phyloP scores from a whole-genome alignment of 2,888 invertebrate species.

The Drosophila picticornis region DNA sequence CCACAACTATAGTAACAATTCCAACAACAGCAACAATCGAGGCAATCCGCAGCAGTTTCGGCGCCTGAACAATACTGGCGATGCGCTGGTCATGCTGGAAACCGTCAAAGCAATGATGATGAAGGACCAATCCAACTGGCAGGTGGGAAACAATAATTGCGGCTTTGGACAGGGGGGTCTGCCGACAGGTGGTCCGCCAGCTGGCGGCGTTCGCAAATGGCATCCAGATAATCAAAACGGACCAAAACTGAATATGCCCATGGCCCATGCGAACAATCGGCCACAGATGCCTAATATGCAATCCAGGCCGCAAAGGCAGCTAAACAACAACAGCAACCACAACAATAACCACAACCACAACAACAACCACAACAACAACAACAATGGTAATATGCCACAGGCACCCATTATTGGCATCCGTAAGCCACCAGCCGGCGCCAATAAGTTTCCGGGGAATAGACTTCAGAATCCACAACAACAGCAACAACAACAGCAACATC shows the following conservation, averaged over 20 bases:
- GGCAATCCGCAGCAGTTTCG: constrained; percentile 30
- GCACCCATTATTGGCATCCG: constrained; percentile 11
- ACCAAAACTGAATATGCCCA: not conserved
- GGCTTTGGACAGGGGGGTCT: constrained; percentile 15
- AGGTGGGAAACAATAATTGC: constrained; percentile 41
- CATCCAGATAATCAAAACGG: not conserved
- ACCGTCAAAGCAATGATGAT: constrained; percentile 40
- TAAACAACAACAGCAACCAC: not conserved
- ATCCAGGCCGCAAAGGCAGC: constrained; percentile 12
- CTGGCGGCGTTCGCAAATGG: constrained; percentile 21
- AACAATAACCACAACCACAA: constrained; percentile 4
- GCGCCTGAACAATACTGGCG: constrained; percentile 18
- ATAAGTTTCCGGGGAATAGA: constrained; percentile 20
- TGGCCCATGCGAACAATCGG: constrained; percentile 18
- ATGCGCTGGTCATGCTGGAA: constrained; percentile 26
- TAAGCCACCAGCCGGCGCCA: constrained; percentile 8
- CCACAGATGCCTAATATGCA: constrained; percentile 5
- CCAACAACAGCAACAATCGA: constrained; percentile 18
- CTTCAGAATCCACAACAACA: constrained; percentile 23
- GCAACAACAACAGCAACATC: constrained; percentile 19
- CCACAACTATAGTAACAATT: constrained; percentile 20
- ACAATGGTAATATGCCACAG: constrained; percentile 10
- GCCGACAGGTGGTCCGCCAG: constrained; percentile 16
- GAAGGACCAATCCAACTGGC: constrained; percentile 40
- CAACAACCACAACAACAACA: constrained; percentile 3